phyloP scores from a whole-genome alignment of 53 echinoderm and acorn worm genomes.

The Glandiceps talaboti region DNA sequence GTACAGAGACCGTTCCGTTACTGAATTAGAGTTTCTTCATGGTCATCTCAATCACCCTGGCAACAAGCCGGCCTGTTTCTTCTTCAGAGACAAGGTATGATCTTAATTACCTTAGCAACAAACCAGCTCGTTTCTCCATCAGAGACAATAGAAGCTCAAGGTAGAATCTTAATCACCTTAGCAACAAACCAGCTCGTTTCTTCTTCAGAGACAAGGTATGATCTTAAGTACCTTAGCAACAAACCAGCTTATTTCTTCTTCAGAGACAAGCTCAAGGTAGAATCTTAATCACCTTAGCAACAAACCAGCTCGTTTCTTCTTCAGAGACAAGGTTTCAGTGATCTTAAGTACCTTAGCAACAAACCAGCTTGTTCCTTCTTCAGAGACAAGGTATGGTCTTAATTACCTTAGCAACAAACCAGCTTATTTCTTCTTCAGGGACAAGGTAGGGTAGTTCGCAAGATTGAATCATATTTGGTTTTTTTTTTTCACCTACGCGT shows the following conservation, averaged over 20 bases:
- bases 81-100: no score
- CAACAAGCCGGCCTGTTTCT: no score
- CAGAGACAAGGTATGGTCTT: constrained; percentile 65
- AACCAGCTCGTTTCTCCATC: constrained; percentile 73
- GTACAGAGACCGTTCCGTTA: no score
- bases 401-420: constrained; percentile 40
- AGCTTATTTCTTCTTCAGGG: constrained; percentile 76
- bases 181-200: constrained; percentile 54
- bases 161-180: constrained; percentile 16
- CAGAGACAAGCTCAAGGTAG: no score
- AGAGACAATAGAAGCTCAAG: constrained; percentile 64
- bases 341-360: constrained; percentile 24
- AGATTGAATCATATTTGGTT: no score
- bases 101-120: constrained; percentile 43
- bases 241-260: no score
- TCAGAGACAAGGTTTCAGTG: constrained; percentile 53
- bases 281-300: constrained; percentile 50
- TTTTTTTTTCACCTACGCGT: no score
- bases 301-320: constrained; percentile 69
- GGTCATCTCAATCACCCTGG: no score
- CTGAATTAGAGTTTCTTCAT: no score
- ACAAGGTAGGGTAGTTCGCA: no score
- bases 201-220: constrained; percentile 88
- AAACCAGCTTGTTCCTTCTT: constrained; percentile 75
- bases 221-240: no score